These are phyloP conservation scores for Athalia circularis DNA, from an alignment of 2,888 invertebrate species.

Conservation along the genomic window DNA sequence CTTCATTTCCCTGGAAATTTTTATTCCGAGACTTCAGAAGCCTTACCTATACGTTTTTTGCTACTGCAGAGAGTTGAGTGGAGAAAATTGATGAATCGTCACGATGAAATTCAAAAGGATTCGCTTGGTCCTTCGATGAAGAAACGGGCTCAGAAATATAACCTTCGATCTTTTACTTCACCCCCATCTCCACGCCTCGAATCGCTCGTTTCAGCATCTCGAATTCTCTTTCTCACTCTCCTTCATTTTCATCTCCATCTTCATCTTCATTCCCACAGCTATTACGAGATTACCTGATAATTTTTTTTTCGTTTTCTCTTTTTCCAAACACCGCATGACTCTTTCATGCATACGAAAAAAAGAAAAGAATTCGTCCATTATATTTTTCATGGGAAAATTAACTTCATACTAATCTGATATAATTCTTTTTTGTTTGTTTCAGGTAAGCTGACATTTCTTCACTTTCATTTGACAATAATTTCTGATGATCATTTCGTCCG, in stretches of 20 bases:
- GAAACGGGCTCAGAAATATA: background rate
- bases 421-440: constrained; percentile 50
- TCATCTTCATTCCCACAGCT: background rate
- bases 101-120: constrained; percentile 30
- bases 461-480: background rate
- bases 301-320: no score
- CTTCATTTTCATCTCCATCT: background rate
- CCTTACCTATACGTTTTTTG: constrained; percentile 2
- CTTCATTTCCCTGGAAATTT: constrained; percentile 12
- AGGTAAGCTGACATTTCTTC: constrained; percentile 54
- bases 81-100: constrained; percentile 38
- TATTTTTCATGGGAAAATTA: background rate
- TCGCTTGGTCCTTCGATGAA: background rate
- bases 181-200: background rate
- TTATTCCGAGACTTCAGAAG: background rate
- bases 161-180: constrained; percentile 3
- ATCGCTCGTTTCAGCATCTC: background rate
- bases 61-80: constrained; percentile 30
- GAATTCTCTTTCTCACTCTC: background rate
- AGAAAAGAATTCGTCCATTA: background rate
- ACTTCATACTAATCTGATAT: background rate
- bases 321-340: no score
- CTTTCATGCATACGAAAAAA: no score
- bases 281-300: background rate
- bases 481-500: constrained; percentile 6